Conservation (phyloP, 2,113 vertebrate species). For the Cricetomys ansorgei region DNA sequence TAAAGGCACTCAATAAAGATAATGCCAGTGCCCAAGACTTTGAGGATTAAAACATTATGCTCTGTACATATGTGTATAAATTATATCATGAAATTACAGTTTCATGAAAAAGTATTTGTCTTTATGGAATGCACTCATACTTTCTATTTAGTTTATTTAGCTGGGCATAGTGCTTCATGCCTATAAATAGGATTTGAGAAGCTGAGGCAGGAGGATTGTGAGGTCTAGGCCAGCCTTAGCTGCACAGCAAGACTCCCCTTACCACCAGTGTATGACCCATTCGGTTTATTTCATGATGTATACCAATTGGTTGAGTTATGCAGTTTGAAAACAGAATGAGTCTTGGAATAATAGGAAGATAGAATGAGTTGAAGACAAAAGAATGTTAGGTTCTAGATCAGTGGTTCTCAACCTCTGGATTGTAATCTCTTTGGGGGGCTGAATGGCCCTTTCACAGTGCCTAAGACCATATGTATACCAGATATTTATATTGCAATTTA, state of each 20-base stretch:
- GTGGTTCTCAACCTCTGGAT: too few relatives aligned
- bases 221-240: neutral
- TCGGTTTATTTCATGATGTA: neutral
- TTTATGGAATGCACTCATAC: neutral
- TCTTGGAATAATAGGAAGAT: neutral
- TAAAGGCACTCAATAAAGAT: neutral
- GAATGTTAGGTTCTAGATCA: neutral
- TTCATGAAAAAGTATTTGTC: neutral
- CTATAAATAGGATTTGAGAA: neutral
- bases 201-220: neutral
- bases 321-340: neutral
- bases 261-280: neutral
- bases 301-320: neutral
- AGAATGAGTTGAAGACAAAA: neutral
- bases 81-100: neutral
- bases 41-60: neutral
- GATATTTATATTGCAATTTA: too few relatives aligned
- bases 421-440: too few relatives aligned
- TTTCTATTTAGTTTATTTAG: neutral
- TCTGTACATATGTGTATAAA: neutral
- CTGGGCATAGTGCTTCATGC: neutral
- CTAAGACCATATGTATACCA: too few relatives aligned
- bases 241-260: neutral
- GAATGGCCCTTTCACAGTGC: too few relatives aligned
- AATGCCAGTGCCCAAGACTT: neutral